These are phyloP conservation scores for Pseudachorutes palmiensis DNA, from an alignment of 1,140 invertebrate species.

Conservation along the genomic window DNA sequence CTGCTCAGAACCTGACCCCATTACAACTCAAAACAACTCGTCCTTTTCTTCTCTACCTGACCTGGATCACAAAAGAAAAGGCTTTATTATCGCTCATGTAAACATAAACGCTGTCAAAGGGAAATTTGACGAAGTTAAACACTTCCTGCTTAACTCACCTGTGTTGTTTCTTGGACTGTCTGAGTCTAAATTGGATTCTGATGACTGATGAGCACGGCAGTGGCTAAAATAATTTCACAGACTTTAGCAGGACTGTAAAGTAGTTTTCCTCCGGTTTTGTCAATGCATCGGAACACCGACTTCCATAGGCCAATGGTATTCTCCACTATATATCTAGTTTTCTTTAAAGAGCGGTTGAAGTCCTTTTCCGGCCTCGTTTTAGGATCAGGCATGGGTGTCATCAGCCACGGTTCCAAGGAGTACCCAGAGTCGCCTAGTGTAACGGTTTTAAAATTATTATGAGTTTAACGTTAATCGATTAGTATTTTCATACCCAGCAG, in stretches of 20 bases:
- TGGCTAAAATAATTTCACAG: constrained; percentile 12
- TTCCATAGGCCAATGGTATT: constrained; percentile 22
- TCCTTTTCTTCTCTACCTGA: too few species aligned
- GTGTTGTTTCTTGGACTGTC: too few species aligned
- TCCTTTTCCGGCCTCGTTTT: not conserved
- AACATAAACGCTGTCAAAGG: too few species aligned
- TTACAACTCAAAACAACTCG: too few species aligned
- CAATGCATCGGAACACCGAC: constrained; percentile 15
- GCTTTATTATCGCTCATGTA: too few species aligned
- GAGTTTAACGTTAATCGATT: not conserved
- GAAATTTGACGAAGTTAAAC: too few species aligned
- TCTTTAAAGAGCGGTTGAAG: constrained; percentile 1
- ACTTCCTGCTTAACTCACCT: too few species aligned
- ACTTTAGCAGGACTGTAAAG: constrained; percentile 7
- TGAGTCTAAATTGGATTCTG: too few species aligned
- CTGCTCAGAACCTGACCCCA: too few species aligned
- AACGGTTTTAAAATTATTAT: not conserved
- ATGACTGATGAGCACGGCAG: too few species aligned
- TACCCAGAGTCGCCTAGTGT: constrained; percentile 20
- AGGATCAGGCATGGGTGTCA: not conserved
- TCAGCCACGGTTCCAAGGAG: constrained; percentile 14
- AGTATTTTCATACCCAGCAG: constrained; percentile 15
- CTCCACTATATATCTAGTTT: constrained; percentile 17
- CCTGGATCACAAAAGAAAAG: too few species aligned
- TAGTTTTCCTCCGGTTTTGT: constrained; percentile 17